phyloP scores from a whole-genome alignment of 2,797 vertebrate species.

The Sebastes trivittatus region DNA sequence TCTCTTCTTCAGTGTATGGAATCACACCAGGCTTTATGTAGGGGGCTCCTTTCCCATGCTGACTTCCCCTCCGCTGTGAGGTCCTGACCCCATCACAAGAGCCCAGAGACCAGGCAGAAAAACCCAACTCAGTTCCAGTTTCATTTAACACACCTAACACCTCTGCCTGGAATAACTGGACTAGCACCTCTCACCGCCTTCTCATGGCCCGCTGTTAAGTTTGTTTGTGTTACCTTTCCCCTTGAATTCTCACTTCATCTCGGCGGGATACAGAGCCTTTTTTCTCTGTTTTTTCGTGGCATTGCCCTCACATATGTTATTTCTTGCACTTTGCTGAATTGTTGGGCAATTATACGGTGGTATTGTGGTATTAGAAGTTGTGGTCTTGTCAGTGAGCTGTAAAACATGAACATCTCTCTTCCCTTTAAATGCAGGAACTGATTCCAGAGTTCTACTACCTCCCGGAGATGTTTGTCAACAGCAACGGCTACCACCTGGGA shows the following conservation, averaged over 20 bases:
- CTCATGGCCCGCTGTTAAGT: slow-evolving; percentile 62
- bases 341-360: slow-evolving; percentile 2
- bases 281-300: slow-evolving; percentile 13
- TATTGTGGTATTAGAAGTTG: slow-evolving; percentile 11
- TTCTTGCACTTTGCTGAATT: slow-evolving; percentile 25
- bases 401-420: slow-evolving; percentile 17
- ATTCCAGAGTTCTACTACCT: slow-evolving; percentile 99
- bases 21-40: slow-evolving; percentile 49
- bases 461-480: slow-evolving; percentile 99
- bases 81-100: slow-evolving; percentile 77
- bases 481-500: slow-evolving; percentile 92
- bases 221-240: slow-evolving; percentile 74
- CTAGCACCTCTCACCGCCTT: slow-evolving; percentile 67
- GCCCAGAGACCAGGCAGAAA: slow-evolving; percentile 61
- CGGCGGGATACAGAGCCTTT: slow-evolving; percentile 22
- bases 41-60: slow-evolving; percentile 40
- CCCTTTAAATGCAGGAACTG: slow-evolving; percentile 84
- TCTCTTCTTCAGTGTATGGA: slow-evolving; percentile 43
- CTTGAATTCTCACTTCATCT: slow-evolving; percentile 67
- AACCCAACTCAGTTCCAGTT: slow-evolving; percentile 62
- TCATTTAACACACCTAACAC: slow-evolving; percentile 77
- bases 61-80: slow-evolving; percentile 54
- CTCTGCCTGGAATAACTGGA: slow-evolving; percentile 74
- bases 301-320: slow-evolving; percentile 18
- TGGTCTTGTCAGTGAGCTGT: slow-evolving; percentile 9